Conservation (phyloP, 2,113 vertebrate species). For the Oceanodroma tethys region DNA sequence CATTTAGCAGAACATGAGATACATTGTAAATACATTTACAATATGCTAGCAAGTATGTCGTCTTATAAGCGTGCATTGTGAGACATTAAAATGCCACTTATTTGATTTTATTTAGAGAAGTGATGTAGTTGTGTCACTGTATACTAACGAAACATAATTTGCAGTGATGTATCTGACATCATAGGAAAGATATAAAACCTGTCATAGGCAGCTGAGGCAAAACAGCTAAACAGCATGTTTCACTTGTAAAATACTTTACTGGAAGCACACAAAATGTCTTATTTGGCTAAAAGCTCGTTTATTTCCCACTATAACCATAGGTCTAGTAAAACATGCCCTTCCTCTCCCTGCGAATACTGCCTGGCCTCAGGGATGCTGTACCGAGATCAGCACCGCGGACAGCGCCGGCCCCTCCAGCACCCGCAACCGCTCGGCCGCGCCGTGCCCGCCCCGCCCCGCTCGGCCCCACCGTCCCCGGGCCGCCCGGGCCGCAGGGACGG, state of each 20-base stretch:
- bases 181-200: neutral
- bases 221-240: neutral
- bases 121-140: neutral
- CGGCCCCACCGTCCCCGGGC: too few relatives aligned
- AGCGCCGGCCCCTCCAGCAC: neutral
- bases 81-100: neutral
- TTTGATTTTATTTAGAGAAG: neutral
- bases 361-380: rapidly evolving
- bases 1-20: slow-evolving; percentile 2
- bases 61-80: neutral
- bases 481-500: neutral
- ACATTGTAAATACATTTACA: neutral
- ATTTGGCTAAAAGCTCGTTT: neutral
- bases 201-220: neutral
- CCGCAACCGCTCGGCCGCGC: neutral
- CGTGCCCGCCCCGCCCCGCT: neutral
- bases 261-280: neutral
- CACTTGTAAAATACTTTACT: neutral
- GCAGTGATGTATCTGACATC: neutral
- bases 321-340: neutral
- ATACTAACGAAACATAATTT: neutral
- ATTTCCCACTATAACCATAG: rapidly evolving
- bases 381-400: neutral
- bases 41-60: neutral
- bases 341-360: rapidly evolving